A percentile compares a stretch with the other conserved stretches of the same genome.
Conservation (phyloP, 92 coral and sea anemone species). For the Pocillopora grandis region DNA sequence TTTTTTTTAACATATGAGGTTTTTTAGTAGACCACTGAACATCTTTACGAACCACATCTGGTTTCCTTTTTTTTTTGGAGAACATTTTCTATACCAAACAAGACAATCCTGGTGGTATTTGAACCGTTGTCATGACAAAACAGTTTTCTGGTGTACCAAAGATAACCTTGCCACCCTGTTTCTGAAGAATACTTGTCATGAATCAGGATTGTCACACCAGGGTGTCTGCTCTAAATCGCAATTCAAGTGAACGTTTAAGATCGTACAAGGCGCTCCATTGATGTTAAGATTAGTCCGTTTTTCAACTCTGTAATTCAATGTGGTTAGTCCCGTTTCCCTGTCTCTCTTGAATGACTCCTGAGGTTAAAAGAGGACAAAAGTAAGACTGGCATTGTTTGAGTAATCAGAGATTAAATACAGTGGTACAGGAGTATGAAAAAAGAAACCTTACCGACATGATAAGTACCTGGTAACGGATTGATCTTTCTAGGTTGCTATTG, state of each 20-base stretch:
- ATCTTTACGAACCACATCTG: no score
- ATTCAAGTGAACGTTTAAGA: slow-evolving; percentile 76
- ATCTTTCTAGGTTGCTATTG: no score
- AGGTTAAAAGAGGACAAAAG: neutral
- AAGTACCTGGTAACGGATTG: neutral
- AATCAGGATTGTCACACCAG: slow-evolving; percentile 82
- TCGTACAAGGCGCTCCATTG: slow-evolving; percentile 71
- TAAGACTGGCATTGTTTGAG: neutral
- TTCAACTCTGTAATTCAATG: slow-evolving; percentile 70
- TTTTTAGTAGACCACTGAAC: no score
- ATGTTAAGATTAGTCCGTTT: slow-evolving; percentile 67
- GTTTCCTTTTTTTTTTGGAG: no score
- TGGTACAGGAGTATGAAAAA: no score
- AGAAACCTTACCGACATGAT: no score
- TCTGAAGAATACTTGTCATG: neutral
- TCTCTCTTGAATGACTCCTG: slow-evolving; percentile 89
- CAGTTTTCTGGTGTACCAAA: neutral
- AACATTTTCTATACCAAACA: neutral
- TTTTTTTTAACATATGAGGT: no score
- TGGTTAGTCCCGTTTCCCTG: slow-evolving; percentile 75
- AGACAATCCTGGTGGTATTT: slow-evolving; percentile 2
- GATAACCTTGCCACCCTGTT: neutral
- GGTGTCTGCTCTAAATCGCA: slow-evolving; percentile 86
- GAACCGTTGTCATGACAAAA: neutral
- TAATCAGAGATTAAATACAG: no score